Evolutionary conservation across 2,113 vertebrate genomes (phyloP), one percentile per base, ranked within the genome.

Genomic region (Leptosomus discolor): DNA sequence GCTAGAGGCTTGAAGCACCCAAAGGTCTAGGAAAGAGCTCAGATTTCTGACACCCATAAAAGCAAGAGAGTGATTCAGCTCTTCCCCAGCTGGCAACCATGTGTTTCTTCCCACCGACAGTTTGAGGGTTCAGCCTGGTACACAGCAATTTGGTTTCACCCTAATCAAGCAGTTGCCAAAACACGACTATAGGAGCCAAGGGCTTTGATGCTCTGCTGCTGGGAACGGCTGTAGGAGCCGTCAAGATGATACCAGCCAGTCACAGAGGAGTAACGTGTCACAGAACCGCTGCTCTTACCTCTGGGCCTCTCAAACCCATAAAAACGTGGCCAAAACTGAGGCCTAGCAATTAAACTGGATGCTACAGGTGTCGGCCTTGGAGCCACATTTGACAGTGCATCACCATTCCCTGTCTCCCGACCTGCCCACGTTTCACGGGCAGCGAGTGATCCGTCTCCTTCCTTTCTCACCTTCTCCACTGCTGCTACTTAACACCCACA

Each of bases 201-300:
- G 50, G 7, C 27, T 76, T 22, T 3, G 57, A 39, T 37, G 46
- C 18, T 53, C 41, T 50, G 75, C 69, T 71, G 63, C 32, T 36
- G 8, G 15, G 64, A 26, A 1, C 74, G 41, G 23, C 9, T 20
- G 45, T 9, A 81, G 65, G 45, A 65, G 51, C 5, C 41, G 36
- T 50, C 58, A 34, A 12, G 46, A 57, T 10, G 24, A 34, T 11
- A n/a, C 14, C 5, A 13, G 21, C 4, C 27, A 48, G 22, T 29
- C 41, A 16, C n/a, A 37, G 68, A 0, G n/a, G 27, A 39, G 50
- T 65, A 86, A 71, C 0, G 0, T 21, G 21, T 6, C n/a, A 29
- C 26, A 39, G 39, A 60, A 60, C 57, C 37, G 65, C n/a, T 61
- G 26, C 36, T 85, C 56, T 34, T 64, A 58, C 37, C 37, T 69